phyloP scores from a whole-genome alignment of 2,888 invertebrate species.

The Oxytorus armatus region DNA sequence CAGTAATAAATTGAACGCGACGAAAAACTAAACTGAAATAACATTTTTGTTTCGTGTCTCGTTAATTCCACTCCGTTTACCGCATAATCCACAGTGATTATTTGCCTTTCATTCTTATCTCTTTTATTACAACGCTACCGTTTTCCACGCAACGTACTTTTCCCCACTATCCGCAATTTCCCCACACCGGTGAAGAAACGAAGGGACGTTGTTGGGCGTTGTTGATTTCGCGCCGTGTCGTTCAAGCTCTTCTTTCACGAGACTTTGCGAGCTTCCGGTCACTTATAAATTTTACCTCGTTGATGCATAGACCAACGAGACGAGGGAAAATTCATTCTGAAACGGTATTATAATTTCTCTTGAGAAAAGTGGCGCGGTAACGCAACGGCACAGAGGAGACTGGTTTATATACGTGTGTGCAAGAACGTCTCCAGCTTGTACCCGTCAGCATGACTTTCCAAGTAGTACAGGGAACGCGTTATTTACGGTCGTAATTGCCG shows the following conservation, averaged over 20 bases:
- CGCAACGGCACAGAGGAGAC: too few species aligned
- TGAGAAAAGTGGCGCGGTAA: slow-evolving; percentile 15
- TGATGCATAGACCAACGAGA: slow-evolving; percentile 3
- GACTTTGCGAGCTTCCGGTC: slow-evolving; percentile 58
- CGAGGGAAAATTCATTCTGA: slow-evolving; percentile 41
- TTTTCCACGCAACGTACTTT: slow-evolving; percentile 31
- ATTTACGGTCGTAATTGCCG: slow-evolving; percentile 65
- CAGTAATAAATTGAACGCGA: slow-evolving; percentile 6
- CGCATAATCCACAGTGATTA: slow-evolving; percentile 53
- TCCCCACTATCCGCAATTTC: not conserved
- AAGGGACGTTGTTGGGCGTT: not conserved
- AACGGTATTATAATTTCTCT: slow-evolving; percentile 52
- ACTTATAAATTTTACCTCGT: slow-evolving; percentile 28
- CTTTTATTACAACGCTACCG: slow-evolving; percentile 21
- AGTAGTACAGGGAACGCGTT: slow-evolving; percentile 41
- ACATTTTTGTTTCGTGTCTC: slow-evolving; percentile 23
- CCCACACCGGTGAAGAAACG: not conserved
- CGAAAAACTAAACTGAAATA: slow-evolving; percentile 39
- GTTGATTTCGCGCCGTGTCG: slow-evolving; percentile 55
- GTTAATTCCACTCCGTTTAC: slow-evolving; percentile 43
- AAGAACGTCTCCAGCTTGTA: too few species aligned
- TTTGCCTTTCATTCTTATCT: slow-evolving; percentile 3
- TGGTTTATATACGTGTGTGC: slow-evolving; percentile 1
- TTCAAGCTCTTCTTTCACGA: slow-evolving; percentile 60
- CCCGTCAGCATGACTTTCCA: slow-evolving; percentile 32